A percentile compares a stretch with the other conserved stretches of the same genome.
Conservation (phyloP, 53 echinoderm and acorn worm genomes). For the Holothuria scabra region DNA sequence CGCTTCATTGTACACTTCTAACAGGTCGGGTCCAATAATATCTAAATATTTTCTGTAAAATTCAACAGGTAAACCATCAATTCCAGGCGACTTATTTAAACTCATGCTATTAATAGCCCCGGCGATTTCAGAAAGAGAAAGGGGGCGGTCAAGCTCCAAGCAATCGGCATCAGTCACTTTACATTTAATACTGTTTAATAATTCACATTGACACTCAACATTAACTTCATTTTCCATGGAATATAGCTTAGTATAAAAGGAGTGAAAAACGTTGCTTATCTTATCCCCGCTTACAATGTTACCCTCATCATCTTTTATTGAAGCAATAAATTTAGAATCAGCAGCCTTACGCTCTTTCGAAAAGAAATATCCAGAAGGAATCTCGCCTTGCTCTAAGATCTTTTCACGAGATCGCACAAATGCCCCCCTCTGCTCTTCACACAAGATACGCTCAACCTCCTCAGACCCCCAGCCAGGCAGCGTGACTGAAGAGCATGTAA, state of each 20-base stretch:
- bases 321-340: background rate
- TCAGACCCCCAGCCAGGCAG: background rate
- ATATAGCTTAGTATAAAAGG: background rate
- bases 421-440: background rate
- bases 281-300: background rate
- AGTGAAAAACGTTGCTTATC: background rate
- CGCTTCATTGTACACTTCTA: no score
- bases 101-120: background rate
- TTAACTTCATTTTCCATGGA: background rate
- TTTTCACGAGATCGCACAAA: background rate
- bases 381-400: background rate
- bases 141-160: no score
- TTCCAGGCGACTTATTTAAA: constrained; percentile 20
- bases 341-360: background rate
- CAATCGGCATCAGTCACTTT: no score
- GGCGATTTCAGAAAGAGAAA: background rate
- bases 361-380: background rate
- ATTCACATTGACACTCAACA: background rate
- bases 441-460: background rate
- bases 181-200: no score
- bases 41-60: no score
- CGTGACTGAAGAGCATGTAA: background rate
- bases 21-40: no score
- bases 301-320: background rate
- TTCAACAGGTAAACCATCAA: no score